A percentile compares a stretch with the other conserved stretches of the same genome.
Conservation (phyloP, 2,797 vertebrate genomes). For the Typhlichthys subterraneus region DNA sequence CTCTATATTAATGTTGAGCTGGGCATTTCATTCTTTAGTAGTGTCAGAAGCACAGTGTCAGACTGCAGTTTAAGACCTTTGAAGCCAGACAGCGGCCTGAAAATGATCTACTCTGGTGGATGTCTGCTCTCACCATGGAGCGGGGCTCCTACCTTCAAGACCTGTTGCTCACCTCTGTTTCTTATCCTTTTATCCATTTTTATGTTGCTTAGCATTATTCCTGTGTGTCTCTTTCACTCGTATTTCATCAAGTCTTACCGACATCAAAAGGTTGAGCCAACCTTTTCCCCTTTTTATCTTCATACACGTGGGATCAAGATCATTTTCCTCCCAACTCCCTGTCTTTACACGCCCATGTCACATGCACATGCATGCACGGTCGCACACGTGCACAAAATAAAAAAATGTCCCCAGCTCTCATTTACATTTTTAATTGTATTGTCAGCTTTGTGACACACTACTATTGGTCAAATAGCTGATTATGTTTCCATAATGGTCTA, state of each 20-base stretch:
- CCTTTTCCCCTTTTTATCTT: constrained; percentile 33
- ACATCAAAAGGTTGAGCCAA: constrained; percentile 41
- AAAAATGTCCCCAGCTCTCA: constrained; percentile 11
- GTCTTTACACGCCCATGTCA: not conserved
- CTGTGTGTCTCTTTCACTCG: constrained; percentile 37
- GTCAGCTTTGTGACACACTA: constrained; percentile 27
- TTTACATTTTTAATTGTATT: constrained; percentile 30
- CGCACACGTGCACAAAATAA: not conserved
- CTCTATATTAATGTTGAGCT: too few relatives aligned
- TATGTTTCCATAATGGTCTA: constrained; percentile 56
- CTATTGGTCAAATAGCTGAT: constrained; percentile 58
- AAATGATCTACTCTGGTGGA: not conserved
- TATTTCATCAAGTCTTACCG: constrained; percentile 30
- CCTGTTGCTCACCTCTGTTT: constrained; percentile 35
- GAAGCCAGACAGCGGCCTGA: constrained; percentile 33
- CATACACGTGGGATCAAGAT: too few relatives aligned
- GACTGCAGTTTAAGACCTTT: constrained; percentile 24
- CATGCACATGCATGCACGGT: not conserved
- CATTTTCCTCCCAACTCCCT: constrained; percentile 13
- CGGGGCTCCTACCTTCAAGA: constrained; percentile 34
- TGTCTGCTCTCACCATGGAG: too few relatives aligned
- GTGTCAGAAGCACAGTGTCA: not conserved
- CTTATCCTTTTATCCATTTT: constrained; percentile 46
- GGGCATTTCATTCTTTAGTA: not conserved
- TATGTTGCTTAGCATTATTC: constrained; percentile 38